Base-by-base conservation (phyloP, 2,113 vertebrate species). In the Leptobrachium leishanense region DNA sequence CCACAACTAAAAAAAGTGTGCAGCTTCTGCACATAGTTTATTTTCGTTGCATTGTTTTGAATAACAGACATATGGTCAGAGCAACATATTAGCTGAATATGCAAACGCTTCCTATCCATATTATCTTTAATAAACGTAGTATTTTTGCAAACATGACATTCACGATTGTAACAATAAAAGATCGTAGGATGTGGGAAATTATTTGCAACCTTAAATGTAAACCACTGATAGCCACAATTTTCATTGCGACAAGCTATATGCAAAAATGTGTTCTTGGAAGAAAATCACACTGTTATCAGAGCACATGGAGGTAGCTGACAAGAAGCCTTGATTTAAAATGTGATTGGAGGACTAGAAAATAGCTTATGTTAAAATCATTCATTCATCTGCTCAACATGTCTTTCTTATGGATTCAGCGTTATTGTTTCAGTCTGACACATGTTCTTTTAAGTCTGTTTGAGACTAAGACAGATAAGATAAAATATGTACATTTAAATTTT, bases 301-400 rank as follows among this genome's bases (percentile, higher is more conserved):
- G 77, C 77, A 71, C 59, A 43, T 82, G 57, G 11, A 70, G 53
- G 43, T 80, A 67, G 43, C 70, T 73, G 77, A 80, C 77, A 80
- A 80, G 63, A 79, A 72, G 72, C 62, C 77, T 66, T 72, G 77
- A 79, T 79, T 79, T 66, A 79, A 79, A 43, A 1, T 2, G 2
- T 57, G n/a, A 64, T 75, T 77, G 76, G 73, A 62, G 46, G 69
- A 2, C 73, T 53, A 15, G 9, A 71, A 40, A 54, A 74, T 15
- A 81, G 66, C 66, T 68, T 70, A 5, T 79, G 69, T 69, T 84
- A 76, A 83, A 78, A 82, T 82, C 76, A 82, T 82, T 20, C 20
- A 76, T 43, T 42, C 12, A 72, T 5, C 69, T 20, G 66, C 6
- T 78, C 8, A 78, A 43, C 6, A 55, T 78, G 40, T 76, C 8